phyloP scores from a whole-genome alignment of 1,140 invertebrate genomes.

The Drosophila burlai region DNA sequence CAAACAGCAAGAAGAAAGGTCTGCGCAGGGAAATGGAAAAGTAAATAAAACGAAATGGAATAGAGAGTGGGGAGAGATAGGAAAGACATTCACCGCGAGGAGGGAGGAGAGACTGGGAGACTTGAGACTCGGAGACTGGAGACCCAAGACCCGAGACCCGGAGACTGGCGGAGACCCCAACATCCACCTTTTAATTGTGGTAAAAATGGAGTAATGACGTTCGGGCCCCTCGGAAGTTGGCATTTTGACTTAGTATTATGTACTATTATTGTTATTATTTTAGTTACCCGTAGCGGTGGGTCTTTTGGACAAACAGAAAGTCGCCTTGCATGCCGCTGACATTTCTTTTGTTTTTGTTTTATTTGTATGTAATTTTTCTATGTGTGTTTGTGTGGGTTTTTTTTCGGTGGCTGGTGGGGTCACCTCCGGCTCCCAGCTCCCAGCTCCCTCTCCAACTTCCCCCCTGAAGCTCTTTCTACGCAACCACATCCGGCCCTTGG shows the following conservation, averaged over 20 bases:
- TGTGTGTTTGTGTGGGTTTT: not conserved
- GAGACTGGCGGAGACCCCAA: conserved; percentile 6
- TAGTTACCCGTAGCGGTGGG: conserved; percentile 49
- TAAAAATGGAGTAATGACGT: conserved; percentile 68
- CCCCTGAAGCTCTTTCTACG: conserved; percentile 50
- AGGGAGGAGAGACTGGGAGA: not conserved
- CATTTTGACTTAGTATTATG: conserved; percentile 74
- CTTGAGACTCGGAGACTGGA: not conserved
- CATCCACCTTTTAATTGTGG: conserved; percentile 67
- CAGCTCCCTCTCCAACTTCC: not conserved
- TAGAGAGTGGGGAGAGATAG: conserved; percentile 55
- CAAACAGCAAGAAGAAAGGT: conserved; percentile 27
- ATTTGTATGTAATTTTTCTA: not conserved
- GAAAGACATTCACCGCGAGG: conserved; percentile 54
- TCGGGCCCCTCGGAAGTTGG: conserved; percentile 67
- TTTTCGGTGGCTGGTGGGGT: conserved; percentile 6
- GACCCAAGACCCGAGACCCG: not conserved
- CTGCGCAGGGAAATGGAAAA: conserved; percentile 62
- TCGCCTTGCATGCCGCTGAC: conserved; percentile 47
- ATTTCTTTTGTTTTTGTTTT: conserved; percentile 8
- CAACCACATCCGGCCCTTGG: conserved; percentile 73
- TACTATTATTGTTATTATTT: conserved; percentile 78
- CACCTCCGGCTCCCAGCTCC: not conserved
- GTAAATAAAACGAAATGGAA: conserved; percentile 67
- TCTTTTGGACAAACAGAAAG: conserved; percentile 68